Conservation (phyloP, 2,888 invertebrate species). For the Erynnis tages region DNA sequence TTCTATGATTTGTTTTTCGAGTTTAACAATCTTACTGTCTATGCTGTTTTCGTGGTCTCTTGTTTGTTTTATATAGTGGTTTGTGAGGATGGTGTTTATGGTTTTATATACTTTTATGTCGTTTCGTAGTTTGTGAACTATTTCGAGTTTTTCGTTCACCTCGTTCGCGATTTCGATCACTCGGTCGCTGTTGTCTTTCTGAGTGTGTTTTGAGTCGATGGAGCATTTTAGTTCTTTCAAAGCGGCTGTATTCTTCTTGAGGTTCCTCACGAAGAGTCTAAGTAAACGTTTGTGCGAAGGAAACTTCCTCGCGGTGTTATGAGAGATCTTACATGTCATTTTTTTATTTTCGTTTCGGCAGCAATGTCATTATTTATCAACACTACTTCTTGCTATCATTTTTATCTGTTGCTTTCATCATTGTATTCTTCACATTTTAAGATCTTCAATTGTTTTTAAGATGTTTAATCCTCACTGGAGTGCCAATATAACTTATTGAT, state of each 20-base stretch:
- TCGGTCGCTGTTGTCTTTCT: constrained; percentile 51
- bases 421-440: too few species aligned
- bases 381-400: too few species aligned
- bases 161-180: constrained; percentile 57
- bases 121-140: constrained; percentile 67
- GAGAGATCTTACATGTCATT: constrained; percentile 46
- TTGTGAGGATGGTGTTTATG: constrained; percentile 70
- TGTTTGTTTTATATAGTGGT: constrained; percentile 70
- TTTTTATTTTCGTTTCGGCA: constrained; percentile 6
- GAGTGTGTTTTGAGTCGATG: constrained; percentile 50
- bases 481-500: too few species aligned
- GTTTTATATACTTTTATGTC: constrained; percentile 75
- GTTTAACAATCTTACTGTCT: constrained; percentile 58
- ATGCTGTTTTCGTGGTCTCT: constrained; percentile 63
- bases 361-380: too few species aligned
- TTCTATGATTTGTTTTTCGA: constrained; percentile 59
- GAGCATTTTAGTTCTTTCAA: constrained; percentile 59
- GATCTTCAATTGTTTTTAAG: too few species aligned
- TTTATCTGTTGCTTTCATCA: too few species aligned
- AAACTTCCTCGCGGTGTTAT: constrained; percentile 38
- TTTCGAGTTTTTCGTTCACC: constrained; percentile 71
- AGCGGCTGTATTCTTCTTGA: constrained; percentile 67
- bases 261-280: constrained; percentile 52
- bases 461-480: too few species aligned
- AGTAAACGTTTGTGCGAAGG: constrained; percentile 49